Percentiles rank a stretch among this genome's conserved stretches.
Evolutionary conservation across 2,113 vertebrate genomes (phyloP).

Genomic region (Onychorhynchus coronatus): DNA sequence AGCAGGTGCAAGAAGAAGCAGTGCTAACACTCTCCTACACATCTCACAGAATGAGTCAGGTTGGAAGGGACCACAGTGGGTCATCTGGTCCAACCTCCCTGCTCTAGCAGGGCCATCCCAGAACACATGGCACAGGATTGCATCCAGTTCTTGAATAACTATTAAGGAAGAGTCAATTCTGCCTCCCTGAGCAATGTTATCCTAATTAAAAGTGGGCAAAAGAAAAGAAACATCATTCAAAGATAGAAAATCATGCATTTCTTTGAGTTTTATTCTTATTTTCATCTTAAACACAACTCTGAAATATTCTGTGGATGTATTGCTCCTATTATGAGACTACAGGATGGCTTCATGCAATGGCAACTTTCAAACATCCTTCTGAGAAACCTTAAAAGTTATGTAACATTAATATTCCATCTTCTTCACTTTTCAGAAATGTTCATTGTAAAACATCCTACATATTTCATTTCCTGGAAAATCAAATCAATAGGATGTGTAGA

Average conservation of each 20-base stretch:
- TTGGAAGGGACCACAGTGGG: background rate
- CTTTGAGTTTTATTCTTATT: background rate
- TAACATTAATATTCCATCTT: background rate
- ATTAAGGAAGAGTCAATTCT: background rate
- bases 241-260: background rate
- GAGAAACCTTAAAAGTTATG: conserved; percentile 46
- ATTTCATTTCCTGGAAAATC: background rate
- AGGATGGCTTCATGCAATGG: conserved; percentile 42
- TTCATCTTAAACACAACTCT: conserved; percentile 16
- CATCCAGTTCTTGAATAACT: background rate
- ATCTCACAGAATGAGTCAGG: background rate
- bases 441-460: background rate
- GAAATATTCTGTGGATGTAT: conserved; percentile 30
- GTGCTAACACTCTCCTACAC: background rate
- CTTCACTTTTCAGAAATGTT: background rate
- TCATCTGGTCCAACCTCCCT: background rate
- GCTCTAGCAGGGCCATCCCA: background rate
- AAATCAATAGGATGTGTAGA: background rate
- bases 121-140: background rate
- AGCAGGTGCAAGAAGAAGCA: background rate
- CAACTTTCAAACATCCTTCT: conserved; percentile 36
- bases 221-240: background rate
- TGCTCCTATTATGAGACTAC: conserved; percentile 47
- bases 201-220: background rate
- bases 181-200: background rate